Conservation (phyloP, 2,888 invertebrate species). For the Plutella xylostella region DNA sequence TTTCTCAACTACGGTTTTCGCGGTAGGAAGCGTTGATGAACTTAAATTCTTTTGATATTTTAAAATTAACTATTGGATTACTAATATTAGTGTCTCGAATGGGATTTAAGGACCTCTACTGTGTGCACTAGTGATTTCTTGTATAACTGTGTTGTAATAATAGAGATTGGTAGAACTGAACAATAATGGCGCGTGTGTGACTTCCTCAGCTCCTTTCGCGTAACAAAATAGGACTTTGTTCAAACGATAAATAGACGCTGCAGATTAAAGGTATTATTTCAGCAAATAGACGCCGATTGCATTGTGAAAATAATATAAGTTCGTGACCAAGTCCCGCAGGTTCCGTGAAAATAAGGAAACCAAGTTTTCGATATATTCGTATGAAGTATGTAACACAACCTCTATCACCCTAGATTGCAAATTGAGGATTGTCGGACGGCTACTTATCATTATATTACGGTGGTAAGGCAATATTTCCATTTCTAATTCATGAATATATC, state of each 20-base stretch:
- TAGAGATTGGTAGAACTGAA: slow-evolving; percentile 23
- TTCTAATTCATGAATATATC: slow-evolving; percentile 35
- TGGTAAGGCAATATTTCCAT: slow-evolving; percentile 29
- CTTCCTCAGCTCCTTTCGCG: slow-evolving; percentile 41
- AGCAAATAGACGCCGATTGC: slow-evolving; percentile 28
- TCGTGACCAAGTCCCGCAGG: slow-evolving; percentile 20
- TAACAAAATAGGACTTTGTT: slow-evolving; percentile 53
- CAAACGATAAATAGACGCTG: slow-evolving; percentile 35
- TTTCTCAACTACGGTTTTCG: slow-evolving; percentile 38
- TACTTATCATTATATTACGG: slow-evolving; percentile 23
- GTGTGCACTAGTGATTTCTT: slow-evolving; percentile 13
- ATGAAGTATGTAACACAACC: slow-evolving; percentile 10
- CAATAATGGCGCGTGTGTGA: slow-evolving; percentile 59
- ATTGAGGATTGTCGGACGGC: slow-evolving; percentile 31
- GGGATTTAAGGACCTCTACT: slow-evolving; percentile 23
- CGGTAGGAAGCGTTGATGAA: slow-evolving; percentile 46
- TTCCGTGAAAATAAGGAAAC: slow-evolving; percentile 45
- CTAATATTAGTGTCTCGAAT: slow-evolving; percentile 23
- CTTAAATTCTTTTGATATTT: slow-evolving; percentile 38
- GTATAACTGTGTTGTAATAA: neutral
- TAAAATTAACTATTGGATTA: slow-evolving; percentile 22
- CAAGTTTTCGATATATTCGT: slow-evolving; percentile 44
- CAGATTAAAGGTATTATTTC: slow-evolving; percentile 33
- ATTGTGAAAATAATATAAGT: slow-evolving; percentile 24
- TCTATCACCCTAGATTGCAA: slow-evolving; percentile 27